Evolutionary conservation across 2,797 vertebrate genomes (phyloP).

Genomic region (Scleropages formosus): DNA sequence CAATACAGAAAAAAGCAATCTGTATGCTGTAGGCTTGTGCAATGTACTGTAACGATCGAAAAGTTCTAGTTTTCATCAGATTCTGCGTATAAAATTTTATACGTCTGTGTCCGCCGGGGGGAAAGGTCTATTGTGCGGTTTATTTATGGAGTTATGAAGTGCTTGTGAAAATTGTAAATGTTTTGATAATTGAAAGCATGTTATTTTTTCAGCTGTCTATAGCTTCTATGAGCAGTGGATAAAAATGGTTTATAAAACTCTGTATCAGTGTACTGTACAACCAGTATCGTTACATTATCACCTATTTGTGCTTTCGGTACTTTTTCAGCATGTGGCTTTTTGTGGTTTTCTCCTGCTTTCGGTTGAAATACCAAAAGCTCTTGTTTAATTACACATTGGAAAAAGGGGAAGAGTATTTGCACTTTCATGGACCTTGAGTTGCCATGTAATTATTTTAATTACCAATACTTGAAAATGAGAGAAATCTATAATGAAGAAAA

Average conservation of each 20-base stretch:
- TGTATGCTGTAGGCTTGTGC: constrained; percentile 76
- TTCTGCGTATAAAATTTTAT: constrained; percentile 75
- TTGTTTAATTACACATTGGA: constrained; percentile 29
- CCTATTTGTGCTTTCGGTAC: constrained; percentile 61
- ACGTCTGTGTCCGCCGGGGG: constrained; percentile 79
- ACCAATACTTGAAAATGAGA: constrained; percentile 27
- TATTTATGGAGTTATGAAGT: constrained; percentile 80
- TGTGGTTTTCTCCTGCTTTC: constrained; percentile 53
- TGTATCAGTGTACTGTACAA: constrained; percentile 61
- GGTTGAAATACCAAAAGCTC: constrained; percentile 53
- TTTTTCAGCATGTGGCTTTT: constrained; percentile 66
- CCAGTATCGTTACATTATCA: constrained; percentile 56
- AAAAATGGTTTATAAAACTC: constrained; percentile 62
- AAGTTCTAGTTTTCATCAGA: constrained; percentile 77
- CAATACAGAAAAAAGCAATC: constrained; percentile 44
- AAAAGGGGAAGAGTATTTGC: constrained; percentile 47
- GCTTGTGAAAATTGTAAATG: constrained; percentile 77
- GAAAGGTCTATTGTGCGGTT: constrained; percentile 82
- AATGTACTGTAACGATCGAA: constrained; percentile 73
- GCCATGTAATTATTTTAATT: constrained; percentile 25
- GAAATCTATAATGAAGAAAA: neutral
- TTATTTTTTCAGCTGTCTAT: constrained; percentile 70
- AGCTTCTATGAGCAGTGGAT: constrained; percentile 59
- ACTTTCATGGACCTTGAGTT: constrained; percentile 44
- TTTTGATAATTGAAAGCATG: constrained; percentile 86